Conservation (phyloP, 1,140 invertebrate species). For the Helicoverpa armigera region DNA sequence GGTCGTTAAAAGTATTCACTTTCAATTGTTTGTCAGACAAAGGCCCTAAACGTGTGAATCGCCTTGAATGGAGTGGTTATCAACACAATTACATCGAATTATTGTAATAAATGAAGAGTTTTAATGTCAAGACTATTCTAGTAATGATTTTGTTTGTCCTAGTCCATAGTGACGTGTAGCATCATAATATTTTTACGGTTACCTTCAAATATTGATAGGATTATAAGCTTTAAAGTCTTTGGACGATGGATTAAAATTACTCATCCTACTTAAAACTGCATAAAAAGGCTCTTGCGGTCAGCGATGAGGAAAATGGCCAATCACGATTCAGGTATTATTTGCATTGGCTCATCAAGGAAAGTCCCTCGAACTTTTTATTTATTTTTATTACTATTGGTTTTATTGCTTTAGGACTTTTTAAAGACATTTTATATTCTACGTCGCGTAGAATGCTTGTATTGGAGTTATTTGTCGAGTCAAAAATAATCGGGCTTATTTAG, state of each 20-base stretch:
- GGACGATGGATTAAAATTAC: background rate
- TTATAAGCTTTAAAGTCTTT: too few relatives aligned
- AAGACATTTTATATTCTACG: background rate
- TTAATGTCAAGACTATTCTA: conserved; percentile 38
- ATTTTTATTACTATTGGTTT: background rate
- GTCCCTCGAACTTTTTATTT: conserved; percentile 11
- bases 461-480: background rate
- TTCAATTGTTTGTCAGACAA: conserved; percentile 47
- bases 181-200: background rate
- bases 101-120: conserved; percentile 44
- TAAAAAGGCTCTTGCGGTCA: conserved; percentile 24
- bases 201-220: too few relatives aligned
- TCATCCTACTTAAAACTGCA: conserved; percentile 5
- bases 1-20: conserved; percentile 45
- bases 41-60: conserved; percentile 47
- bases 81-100: conserved; percentile 47
- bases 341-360: conserved; percentile 28
- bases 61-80: conserved; percentile 42
- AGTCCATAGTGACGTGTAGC: background rate
- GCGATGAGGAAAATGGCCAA: conserved; percentile 13
- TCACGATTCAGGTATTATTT: conserved; percentile 11
- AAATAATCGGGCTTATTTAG: conserved; percentile 5
- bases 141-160: too few relatives aligned
- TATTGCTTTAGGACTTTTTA: background rate
- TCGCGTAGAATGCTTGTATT: background rate